phyloP scores from a whole-genome alignment of 2,888 invertebrate species.

The Ennomos fuscantarius region DNA sequence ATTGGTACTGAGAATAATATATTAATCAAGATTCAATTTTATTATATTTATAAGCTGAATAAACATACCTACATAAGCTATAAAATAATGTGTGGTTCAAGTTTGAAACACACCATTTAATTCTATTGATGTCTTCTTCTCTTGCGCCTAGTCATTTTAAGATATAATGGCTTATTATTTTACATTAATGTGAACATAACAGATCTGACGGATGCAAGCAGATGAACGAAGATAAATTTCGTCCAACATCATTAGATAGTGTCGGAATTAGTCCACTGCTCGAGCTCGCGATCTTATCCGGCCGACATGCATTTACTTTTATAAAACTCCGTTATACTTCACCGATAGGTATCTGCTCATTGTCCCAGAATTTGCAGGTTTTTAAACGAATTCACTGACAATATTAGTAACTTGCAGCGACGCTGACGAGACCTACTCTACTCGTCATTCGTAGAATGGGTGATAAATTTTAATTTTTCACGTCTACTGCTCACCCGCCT shows the following conservation, averaged over 20 bases:
- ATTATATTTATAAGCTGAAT: no score
- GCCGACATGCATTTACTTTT: slow-evolving; percentile 37
- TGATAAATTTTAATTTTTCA: slow-evolving; percentile 27
- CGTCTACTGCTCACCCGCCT: slow-evolving; percentile 16
- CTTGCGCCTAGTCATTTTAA: neutral
- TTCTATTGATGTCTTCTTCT: neutral
- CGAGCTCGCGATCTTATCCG: slow-evolving; percentile 36
- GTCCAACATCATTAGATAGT: slow-evolving; percentile 33
- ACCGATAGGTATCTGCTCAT: slow-evolving; percentile 31
- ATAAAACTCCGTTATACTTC: slow-evolving; percentile 37
- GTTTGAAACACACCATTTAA: slow-evolving; percentile 4
- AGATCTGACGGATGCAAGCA: slow-evolving; percentile 23
- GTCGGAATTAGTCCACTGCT: slow-evolving; percentile 30
- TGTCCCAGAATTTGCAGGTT: slow-evolving; percentile 29
- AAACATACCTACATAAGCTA: no score
- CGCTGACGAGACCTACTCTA: neutral
- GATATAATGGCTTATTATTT: slow-evolving; percentile 2
- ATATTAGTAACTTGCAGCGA: slow-evolving; percentile 13
- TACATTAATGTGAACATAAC: slow-evolving; percentile 25
- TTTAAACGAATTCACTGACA: slow-evolving; percentile 20
- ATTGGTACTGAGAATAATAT: no score
- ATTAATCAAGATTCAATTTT: no score
- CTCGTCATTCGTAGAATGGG: slow-evolving; percentile 13
- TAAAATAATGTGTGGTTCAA: no score
- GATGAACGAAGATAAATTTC: slow-evolving; percentile 26